Evolutionary conservation across 2,888 invertebrate genomes (phyloP).

Genomic region (Pristionchus entomophagus): DNA sequence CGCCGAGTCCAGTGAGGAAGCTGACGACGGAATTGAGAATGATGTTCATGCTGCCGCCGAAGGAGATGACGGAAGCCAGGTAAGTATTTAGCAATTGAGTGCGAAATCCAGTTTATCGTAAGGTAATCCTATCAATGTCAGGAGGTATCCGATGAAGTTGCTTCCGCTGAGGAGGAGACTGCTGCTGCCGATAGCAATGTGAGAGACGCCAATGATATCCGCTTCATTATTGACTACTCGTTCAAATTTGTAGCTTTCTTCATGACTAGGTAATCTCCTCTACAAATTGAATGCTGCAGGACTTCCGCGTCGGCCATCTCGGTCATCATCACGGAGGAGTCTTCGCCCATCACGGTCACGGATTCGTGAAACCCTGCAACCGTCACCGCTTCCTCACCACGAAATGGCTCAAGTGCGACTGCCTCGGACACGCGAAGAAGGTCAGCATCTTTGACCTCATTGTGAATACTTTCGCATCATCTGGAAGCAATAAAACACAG

Average conservation of each 20-base stretch:
- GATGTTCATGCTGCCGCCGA: background rate
- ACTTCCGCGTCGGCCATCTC: background rate
- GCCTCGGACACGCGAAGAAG: background rate
- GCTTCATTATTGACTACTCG: no score
- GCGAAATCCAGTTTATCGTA: no score
- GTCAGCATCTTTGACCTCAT: background rate
- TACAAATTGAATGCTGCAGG: background rate
- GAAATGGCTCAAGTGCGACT: conserved; percentile 34
- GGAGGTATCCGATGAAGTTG: no score
- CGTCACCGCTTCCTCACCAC: conserved; percentile 11
- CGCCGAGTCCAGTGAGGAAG: background rate
- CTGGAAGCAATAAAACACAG: no score
- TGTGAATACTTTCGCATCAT: no score
- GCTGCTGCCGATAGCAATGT: no score
- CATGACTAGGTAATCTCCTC: background rate
- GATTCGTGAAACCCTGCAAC: background rate
- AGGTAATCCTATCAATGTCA: no score
- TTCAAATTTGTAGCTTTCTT: background rate
- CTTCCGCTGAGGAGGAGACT: no score
- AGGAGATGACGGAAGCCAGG: no score
- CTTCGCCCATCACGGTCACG: background rate
- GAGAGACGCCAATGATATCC: no score
- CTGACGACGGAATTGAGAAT: background rate
- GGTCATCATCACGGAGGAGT: background rate
- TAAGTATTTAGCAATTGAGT: no score